Evolutionary conservation across 1,140 invertebrate species (phyloP).

Genomic region (Drosophila jambulina): DNA sequence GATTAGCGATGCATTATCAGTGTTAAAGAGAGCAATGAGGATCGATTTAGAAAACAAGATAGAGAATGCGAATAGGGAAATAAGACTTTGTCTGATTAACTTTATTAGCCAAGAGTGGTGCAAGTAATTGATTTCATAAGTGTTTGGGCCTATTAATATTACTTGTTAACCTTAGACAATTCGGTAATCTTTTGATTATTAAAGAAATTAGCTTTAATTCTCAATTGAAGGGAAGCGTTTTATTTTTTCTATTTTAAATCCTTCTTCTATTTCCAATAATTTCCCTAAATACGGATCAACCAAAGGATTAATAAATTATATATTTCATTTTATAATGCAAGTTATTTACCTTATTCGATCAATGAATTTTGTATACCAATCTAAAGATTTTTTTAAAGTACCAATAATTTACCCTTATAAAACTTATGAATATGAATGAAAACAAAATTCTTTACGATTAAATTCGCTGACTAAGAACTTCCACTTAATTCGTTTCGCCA

Average conservation of each 20-base stretch:
- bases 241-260: not conserved
- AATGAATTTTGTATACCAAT: not conserved
- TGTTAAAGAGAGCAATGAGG: slow-evolving; percentile 1
- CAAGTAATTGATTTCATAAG: not conserved
- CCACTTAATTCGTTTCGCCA: slow-evolving; percentile 43
- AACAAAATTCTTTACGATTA: not conserved
- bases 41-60: slow-evolving; percentile 27
- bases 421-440: not conserved
- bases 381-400: not conserved
- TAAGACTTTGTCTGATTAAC: not conserved
- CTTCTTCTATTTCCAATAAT: not conserved
- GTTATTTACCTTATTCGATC: not conserved
- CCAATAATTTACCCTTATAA: not conserved
- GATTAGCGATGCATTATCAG: slow-evolving; percentile 20
- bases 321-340: not conserved
- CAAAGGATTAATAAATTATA: not conserved
- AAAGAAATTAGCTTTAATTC: not conserved
- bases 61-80: not conserved
- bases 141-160: not conserved
- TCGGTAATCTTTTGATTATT: not conserved
- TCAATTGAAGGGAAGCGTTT: not conserved
- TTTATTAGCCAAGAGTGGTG: not conserved
- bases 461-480: slow-evolving; percentile 18
- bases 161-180: not conserved
- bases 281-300: not conserved